Conservation (phyloP, 2,113 vertebrate species). For the Aldabrachelys gigantea region DNA sequence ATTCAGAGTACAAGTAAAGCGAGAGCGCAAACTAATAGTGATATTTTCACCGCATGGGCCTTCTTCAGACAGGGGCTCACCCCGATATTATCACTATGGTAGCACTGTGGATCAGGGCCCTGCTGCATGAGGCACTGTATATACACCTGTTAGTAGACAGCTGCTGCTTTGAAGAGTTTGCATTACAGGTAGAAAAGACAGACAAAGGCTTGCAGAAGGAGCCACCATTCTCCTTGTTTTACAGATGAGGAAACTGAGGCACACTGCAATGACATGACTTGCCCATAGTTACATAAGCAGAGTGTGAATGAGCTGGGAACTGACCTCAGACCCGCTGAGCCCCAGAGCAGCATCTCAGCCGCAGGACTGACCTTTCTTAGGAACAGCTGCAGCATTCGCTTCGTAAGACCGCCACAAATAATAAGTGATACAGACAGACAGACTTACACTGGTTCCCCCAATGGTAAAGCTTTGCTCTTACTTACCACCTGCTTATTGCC, state of each 20-base stretch:
- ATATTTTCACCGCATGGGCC: not conserved
- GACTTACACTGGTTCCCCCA: rapidly evolving
- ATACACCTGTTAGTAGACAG: no score
- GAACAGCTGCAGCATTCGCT: not conserved
- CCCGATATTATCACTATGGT: not conserved
- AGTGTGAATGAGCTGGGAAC: rapidly evolving
- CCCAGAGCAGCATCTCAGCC: rapidly evolving
- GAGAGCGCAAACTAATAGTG: not conserved
- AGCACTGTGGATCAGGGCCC: not conserved
- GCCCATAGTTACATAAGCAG: rapidly evolving
- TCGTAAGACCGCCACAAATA: not conserved
- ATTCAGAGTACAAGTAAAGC: not conserved
- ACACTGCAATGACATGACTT: rapidly evolving
- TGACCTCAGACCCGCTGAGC: rapidly evolving
- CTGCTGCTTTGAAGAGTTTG: not conserved
- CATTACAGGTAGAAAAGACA: not conserved
- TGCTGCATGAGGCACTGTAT: not conserved
- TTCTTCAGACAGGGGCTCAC: not conserved
- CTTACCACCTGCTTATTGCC: not conserved
- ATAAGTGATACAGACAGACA: rapidly evolving
- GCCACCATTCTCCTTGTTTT: not conserved
- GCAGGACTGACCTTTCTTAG: not conserved
- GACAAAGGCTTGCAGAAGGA: not conserved
- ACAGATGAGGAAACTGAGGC: rapidly evolving
- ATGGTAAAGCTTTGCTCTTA: not conserved